Percentiles rank a stretch among this genome's conserved stretches.
Evolutionary conservation across 2,888 invertebrate genomes (phyloP).

Genomic region (Cecidostiba fungosa): DNA sequence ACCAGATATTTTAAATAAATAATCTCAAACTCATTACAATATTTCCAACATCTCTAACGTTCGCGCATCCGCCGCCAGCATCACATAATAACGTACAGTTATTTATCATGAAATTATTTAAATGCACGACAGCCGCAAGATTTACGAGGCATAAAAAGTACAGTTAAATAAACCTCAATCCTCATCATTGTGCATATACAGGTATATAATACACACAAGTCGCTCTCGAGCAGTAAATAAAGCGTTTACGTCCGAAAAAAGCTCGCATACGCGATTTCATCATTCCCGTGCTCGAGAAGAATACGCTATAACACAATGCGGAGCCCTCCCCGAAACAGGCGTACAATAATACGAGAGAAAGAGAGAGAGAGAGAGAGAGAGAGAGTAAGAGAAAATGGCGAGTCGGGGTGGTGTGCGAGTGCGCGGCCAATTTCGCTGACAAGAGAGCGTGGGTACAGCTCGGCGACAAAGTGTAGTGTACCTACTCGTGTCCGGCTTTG

Average conservation of each 20-base stretch:
- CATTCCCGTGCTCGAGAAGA: slow-evolving; percentile 30
- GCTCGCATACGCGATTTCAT: slow-evolving; percentile 49
- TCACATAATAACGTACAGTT: background rate
- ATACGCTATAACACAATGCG: slow-evolving; percentile 30
- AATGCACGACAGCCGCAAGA: slow-evolving; percentile 45
- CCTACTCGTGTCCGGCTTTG: slow-evolving; percentile 60
- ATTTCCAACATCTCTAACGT: background rate
- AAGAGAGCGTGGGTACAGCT: slow-evolving; percentile 63
- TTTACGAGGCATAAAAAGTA: slow-evolving; percentile 62
- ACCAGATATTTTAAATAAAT: background rate
- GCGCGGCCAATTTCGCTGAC: slow-evolving; percentile 65
- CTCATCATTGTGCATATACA: slow-evolving; percentile 41
- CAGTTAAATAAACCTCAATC: slow-evolving; percentile 63
- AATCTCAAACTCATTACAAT: background rate
- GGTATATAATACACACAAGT: background rate
- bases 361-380: too few species aligned
- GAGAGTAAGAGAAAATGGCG: background rate
- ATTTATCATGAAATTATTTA: slow-evolving; percentile 60
- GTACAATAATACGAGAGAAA: slow-evolving; percentile 16
- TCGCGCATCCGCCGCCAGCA: background rate
- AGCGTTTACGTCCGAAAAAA: slow-evolving; percentile 52
- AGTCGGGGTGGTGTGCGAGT: slow-evolving; percentile 32
- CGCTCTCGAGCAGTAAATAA: slow-evolving; percentile 51
- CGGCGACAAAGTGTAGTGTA: slow-evolving; percentile 31
- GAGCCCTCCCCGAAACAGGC: background rate